Evolutionary conservation across 2,888 invertebrate genomes (phyloP), one percentile per base, ranked within the genome.

Genomic region (Trissoscelio sp.): DNA sequence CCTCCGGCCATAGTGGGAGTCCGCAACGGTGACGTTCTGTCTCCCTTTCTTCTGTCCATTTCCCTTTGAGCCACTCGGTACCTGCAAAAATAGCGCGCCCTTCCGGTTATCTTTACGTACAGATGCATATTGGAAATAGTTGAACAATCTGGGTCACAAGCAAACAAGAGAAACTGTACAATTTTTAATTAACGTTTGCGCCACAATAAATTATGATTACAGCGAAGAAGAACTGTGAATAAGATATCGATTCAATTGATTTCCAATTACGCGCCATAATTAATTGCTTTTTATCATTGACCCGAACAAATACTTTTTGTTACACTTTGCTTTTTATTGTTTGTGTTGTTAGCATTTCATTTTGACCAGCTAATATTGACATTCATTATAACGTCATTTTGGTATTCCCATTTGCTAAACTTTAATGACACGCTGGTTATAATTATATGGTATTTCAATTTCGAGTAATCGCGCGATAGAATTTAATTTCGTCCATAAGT

Each of bases 1-100:
- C 99, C 99, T 72, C 99, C 99, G 9, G 99, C 98, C 99, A 99
- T 99, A 0, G 99, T 99, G 0, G 99, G 99, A 0, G 99, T 98
- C 84, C 97, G 94, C 31, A 99, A 93, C 0, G 99, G 98, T 9
- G 97, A 94, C 0, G 98, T 98, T 82, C 98, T 94, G 91, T 99
- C 99, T 12, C 97, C 96, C 73, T 96, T 96, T 84, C 99, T 93
- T 57, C 99, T 94, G 75, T 97, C 95, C 96, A 99, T 96, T 93
- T 99, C 99, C 84, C 99, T 94, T 90, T 98, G 97, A 0, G 99
- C 99, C 20, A 99, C 99, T 77, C 98, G 95, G 92, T 99, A 99
- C 97, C 97, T 97, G 46, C 4, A 57, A 51, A 57, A 31, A 12
- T n/a, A n/a, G n/a, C 44, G 64, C 28, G 5, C 18, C 22, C 22